Evolutionary conservation across 2,888 invertebrate species (phyloP).

Genomic region (Synergus umbraculus): DNA sequence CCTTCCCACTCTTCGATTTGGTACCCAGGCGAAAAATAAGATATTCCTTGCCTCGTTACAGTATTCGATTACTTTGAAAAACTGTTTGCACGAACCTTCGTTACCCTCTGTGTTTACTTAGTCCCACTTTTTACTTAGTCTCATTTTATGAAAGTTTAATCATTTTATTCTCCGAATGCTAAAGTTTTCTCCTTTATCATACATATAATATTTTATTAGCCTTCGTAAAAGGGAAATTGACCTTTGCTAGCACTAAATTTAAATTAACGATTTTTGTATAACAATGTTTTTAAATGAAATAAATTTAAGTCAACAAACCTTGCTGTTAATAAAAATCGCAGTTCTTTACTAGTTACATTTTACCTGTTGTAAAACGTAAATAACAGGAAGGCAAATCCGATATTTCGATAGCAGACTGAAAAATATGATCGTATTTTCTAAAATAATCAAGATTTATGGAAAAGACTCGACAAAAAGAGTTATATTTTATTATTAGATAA

Average conservation of each 20-base stretch:
- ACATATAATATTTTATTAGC: not conserved
- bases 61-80: constrained; percentile 36
- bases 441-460: constrained; percentile 17
- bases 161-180: not conserved
- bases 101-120: constrained; percentile 12
- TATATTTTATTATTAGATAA: not conserved
- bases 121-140: constrained; percentile 24
- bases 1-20: constrained; percentile 32
- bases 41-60: constrained; percentile 19
- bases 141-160: constrained; percentile 1
- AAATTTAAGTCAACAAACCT: not conserved
- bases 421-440: constrained; percentile 24
- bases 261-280: not conserved
- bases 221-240: not conserved
- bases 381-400: constrained; percentile 3
- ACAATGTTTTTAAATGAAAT: not conserved
- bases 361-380: not conserved
- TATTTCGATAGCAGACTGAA: not conserved
- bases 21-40: constrained; percentile 12
- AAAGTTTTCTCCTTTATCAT: not conserved
- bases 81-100: constrained; percentile 9
- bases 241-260: not conserved
- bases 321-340: not conserved
- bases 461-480: not conserved
- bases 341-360: not conserved